Evolutionary conservation across 2,797 vertebrate genomes (phyloP).

Genomic region (Paedocypris micromegethes): DNA sequence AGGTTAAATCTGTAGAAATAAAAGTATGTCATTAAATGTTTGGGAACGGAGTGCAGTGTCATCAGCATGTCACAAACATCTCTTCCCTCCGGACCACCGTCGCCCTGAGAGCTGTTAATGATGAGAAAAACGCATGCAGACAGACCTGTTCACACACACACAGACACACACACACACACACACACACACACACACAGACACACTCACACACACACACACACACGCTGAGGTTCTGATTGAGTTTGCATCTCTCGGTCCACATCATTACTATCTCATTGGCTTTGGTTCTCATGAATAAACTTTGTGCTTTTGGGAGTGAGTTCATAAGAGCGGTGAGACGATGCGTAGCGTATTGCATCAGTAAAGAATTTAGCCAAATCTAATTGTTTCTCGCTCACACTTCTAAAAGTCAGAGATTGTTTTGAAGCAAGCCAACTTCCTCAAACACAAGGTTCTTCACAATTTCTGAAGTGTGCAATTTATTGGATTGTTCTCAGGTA

Average conservation of each 20-base stretch:
- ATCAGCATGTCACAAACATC: conserved; percentile 5
- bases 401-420: too few species aligned
- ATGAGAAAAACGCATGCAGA: conserved; percentile 25
- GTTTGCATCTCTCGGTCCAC: conserved; percentile 19
- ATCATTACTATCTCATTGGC: conserved; percentile 29
- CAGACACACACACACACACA: conserved; percentile 9
- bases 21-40: conserved; percentile 23
- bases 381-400: neutral
- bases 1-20: conserved; percentile 5
- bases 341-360: neutral
- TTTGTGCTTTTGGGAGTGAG: conserved; percentile 4
- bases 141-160: conserved; percentile 23
- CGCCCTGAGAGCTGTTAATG: conserved; percentile 31
- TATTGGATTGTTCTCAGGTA: too few species aligned
- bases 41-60: conserved; percentile 6
- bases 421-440: too few species aligned
- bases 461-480: too few species aligned
- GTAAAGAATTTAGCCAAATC: neutral
- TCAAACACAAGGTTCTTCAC: too few species aligned
- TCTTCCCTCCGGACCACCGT: conserved; percentile 10
- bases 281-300: conserved; percentile 20
- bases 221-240: conserved; percentile 29
- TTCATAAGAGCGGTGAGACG: neutral
- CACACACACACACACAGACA: conserved; percentile 2
- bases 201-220: neutral